A percentile compares a stretch with the other conserved stretches of the same genome.
Evolutionary conservation across 1,140 invertebrate genomes (phyloP).

Genomic region (Trissolcus basalis): DNA sequence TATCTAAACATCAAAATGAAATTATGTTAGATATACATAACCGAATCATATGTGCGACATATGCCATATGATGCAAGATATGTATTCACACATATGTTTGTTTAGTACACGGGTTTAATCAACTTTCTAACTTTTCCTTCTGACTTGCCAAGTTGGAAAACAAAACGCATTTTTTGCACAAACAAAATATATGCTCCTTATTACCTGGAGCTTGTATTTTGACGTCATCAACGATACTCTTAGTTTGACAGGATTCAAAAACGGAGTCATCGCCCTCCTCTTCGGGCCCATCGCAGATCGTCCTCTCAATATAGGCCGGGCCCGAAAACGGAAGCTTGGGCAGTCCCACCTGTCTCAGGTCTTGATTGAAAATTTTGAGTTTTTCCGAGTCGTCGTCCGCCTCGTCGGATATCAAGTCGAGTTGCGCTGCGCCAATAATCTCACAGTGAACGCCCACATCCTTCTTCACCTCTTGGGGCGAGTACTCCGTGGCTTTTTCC

Average conservation of each 20-base stretch:
- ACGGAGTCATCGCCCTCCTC: conserved; percentile 73
- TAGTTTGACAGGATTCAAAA: conserved; percentile 64
- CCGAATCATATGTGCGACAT: too few species aligned
- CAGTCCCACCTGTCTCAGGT: conserved; percentile 14
- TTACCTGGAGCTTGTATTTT: conserved; percentile 44
- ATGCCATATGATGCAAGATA: too few species aligned
- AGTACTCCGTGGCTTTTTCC: conserved; percentile 51
- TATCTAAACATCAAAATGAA: too few species aligned
- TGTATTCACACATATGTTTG: too few species aligned
- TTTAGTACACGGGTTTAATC: too few species aligned
- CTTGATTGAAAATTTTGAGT: conserved; percentile 31
- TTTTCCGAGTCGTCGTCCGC: conserved; percentile 14
- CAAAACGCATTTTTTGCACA: too few species aligned
- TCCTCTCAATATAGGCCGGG: conserved; percentile 67
- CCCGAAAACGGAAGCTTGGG: conserved; percentile 56
- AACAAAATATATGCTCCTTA: conserved; percentile 1
- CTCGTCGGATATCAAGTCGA: neutral
- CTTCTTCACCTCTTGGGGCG: conserved; percentile 42
- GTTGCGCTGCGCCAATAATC: conserved; percentile 13
- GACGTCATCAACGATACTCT: conserved; percentile 36
- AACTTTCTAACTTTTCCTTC: too few species aligned
- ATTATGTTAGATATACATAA: too few species aligned
- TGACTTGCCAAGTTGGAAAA: too few species aligned
- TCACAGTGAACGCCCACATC: conserved; percentile 25
- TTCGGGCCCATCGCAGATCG: conserved; percentile 66